Conservation (phyloP, 1,140 invertebrate species). For the Arion vulgaris region DNA sequence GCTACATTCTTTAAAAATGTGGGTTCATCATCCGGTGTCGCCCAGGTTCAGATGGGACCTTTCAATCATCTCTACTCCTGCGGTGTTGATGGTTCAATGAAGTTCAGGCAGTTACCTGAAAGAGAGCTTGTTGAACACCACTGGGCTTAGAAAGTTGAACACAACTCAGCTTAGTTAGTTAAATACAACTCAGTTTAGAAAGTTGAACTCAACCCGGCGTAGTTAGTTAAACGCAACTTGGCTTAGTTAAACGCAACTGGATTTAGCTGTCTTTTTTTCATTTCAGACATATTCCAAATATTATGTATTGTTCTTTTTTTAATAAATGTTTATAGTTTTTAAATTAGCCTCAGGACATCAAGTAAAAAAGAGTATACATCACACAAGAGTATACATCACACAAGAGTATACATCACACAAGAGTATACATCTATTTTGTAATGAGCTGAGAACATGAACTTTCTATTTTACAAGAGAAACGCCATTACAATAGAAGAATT, state of each 20-base stretch:
- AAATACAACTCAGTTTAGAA: slow-evolving; percentile 56
- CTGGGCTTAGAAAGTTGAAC: slow-evolving; percentile 50
- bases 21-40: slow-evolving; percentile 94
- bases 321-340: neutral
- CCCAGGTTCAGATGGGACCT: slow-evolving; percentile 92
- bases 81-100: slow-evolving; percentile 98
- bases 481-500: no score
- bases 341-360: neutral
- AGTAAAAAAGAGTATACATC: neutral
- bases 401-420: no score
- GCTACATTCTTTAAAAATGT: slow-evolving; percentile 94
- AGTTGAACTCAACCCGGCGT: no score
- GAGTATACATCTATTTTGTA: no score
- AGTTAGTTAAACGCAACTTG: no score
- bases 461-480: no score
- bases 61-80: slow-evolving; percentile 92
- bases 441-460: no score
- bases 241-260: no score
- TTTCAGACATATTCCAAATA: no score
- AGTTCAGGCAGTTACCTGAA: slow-evolving; percentile 89
- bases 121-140: slow-evolving; percentile 60
- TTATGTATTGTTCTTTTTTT: neutral
- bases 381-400: no score
- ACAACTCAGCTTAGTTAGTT: slow-evolving; percentile 45
- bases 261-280: no score